Evolutionary conservation across 2,888 invertebrate species (phyloP).

Genomic region (Agrotis segetum): DNA sequence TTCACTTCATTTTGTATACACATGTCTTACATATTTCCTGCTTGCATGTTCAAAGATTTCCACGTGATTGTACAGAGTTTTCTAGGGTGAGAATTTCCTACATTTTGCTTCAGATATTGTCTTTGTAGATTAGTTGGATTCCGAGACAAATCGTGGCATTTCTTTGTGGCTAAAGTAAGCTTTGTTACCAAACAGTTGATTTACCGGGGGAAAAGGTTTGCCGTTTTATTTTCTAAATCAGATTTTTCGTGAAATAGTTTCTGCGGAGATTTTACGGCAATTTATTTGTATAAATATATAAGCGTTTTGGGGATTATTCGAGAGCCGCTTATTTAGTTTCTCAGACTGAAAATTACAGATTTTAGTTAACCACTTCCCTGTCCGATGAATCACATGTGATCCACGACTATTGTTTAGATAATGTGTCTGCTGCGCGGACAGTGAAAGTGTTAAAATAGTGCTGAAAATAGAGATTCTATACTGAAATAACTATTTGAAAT

Average conservation of each 20-base stretch:
- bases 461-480: background rate
- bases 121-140: conserved; percentile 10
- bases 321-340: background rate
- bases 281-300: background rate
- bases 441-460: no score
- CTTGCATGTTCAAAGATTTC: conserved; percentile 21
- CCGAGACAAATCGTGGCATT: conserved; percentile 31
- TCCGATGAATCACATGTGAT: no score
- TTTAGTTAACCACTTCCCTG: background rate
- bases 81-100: conserved; percentile 41
- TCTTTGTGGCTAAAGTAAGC: conserved; percentile 16
- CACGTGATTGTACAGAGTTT: conserved; percentile 24
- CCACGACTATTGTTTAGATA: no score
- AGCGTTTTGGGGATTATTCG: background rate
- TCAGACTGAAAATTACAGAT: background rate
- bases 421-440: no score
- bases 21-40: conserved; percentile 15
- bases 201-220: conserved; percentile 3
- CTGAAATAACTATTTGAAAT: no score
- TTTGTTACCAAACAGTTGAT: conserved; percentile 16
- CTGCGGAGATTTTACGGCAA: background rate
- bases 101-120: conserved; percentile 24
- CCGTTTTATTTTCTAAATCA: background rate
- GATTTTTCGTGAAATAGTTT: background rate
- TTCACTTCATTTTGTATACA: background rate